phyloP scores from a whole-genome alignment of 64 coral and sea anemone genomes.

The Stichodactyla helianthus region DNA sequence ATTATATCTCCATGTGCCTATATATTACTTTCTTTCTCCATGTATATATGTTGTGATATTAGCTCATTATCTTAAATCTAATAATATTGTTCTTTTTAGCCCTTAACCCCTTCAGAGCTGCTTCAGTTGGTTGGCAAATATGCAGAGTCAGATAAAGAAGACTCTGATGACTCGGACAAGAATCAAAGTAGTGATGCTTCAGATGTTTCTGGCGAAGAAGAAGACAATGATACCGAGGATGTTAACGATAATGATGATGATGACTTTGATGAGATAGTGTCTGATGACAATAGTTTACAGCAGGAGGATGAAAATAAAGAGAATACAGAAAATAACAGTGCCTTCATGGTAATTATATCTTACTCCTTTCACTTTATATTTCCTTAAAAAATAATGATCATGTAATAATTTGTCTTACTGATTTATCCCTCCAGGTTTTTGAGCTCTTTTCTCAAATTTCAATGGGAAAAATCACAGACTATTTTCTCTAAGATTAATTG shows the following conservation, averaged over 20 bases:
- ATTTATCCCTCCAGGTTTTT: no score
- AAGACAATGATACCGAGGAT: slow-evolving; percentile 35
- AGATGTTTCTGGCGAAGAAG: slow-evolving; percentile 17
- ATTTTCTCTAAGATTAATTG: no score
- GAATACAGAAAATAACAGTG: not conserved
- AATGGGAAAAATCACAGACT: no score
- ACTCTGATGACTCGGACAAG: slow-evolving; percentile 72
- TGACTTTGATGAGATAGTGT: slow-evolving; percentile 17
- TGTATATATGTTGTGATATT: no score
- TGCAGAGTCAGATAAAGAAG: slow-evolving; percentile 52
- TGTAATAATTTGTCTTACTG: no score
- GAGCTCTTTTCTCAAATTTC: no score
- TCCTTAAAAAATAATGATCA: not conserved
- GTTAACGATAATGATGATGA: slow-evolving; percentile 22
- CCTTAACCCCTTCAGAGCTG: slow-evolving; percentile 65
- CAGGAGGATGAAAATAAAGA: not conserved
- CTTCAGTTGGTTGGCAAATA: slow-evolving; percentile 84
- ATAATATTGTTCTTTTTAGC: slow-evolving; percentile 37
- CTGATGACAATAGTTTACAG: not conserved
- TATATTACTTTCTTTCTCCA: no score
- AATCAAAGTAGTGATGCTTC: slow-evolving; percentile 37
- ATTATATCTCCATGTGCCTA: no score
- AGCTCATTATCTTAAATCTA: no score
- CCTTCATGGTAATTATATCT: slow-evolving; percentile 11
- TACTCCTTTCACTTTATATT: not conserved